phyloP scores from a whole-genome alignment of 2,797 vertebrate species.

The Leptodactylus fallax region DNA sequence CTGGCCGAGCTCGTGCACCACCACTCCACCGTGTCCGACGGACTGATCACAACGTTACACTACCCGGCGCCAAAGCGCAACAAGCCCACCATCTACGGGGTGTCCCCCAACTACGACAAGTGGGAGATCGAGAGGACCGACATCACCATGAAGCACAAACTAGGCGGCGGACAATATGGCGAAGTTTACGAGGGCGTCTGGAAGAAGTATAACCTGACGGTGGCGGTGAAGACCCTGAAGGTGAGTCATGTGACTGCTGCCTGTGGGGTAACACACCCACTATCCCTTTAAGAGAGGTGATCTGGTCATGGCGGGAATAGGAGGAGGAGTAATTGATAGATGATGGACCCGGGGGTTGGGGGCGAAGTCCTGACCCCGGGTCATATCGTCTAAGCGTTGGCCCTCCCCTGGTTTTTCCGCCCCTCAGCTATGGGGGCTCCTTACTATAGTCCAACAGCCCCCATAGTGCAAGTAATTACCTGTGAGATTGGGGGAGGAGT shows the following conservation, averaged over 20 bases:
- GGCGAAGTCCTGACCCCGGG: too few species aligned
- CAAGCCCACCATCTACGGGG: slow-evolving; percentile 96
- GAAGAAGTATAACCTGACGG: slow-evolving; percentile 98
- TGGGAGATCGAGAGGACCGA: slow-evolving; percentile 99
- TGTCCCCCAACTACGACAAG: slow-evolving; percentile 97
- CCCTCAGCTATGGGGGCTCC: too few species aligned
- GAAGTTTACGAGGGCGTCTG: slow-evolving; percentile 98
- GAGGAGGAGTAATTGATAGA: too few species aligned
- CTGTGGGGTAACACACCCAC: too few species aligned
- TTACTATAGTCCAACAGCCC: too few species aligned
- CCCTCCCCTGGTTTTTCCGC: too few species aligned
- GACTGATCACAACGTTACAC: slow-evolving; percentile 96
- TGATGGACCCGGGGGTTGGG: too few species aligned
- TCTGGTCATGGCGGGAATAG: too few species aligned
- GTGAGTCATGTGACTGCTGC: slow-evolving; percentile 69
- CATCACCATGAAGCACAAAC: slow-evolving; percentile 99
- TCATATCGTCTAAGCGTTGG: too few species aligned
- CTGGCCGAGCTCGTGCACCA: slow-evolving; percentile 96
- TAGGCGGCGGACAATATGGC: slow-evolving; percentile 97
- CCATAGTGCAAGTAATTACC: too few species aligned
- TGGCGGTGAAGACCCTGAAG: slow-evolving; percentile 97
- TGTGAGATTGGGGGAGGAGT: too few species aligned
- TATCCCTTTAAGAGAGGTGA: too few species aligned
- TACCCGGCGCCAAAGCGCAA: slow-evolving; percentile 98
- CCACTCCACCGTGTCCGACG: slow-evolving; percentile 94